These are phyloP conservation scores for Dendrophyllia cribrosa DNA, from an alignment of 64 coral and sea anemone species.

Conservation along the genomic window DNA sequence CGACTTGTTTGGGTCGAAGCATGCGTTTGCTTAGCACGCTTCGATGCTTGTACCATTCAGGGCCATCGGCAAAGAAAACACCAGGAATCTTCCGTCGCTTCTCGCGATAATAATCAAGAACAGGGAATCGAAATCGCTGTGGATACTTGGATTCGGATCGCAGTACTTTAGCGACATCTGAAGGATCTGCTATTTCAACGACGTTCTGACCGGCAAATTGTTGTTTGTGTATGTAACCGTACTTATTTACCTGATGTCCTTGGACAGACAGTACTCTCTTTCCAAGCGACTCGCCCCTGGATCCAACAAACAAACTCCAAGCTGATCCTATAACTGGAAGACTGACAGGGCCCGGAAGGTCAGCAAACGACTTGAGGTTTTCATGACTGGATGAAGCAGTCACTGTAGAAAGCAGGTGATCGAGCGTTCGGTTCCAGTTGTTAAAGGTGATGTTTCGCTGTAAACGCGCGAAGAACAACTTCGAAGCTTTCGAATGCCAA, in stretches of 20 bases:
- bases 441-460: background rate
- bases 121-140: constrained; percentile 40
- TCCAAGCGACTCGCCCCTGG: constrained; percentile 21
- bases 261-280: constrained; percentile 41
- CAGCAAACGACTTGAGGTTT: constrained; percentile 36
- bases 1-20: constrained; percentile 63
- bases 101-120: constrained; percentile 63
- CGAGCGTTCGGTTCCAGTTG: background rate
- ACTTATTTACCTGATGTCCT: constrained; percentile 29
- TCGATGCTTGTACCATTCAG: constrained; percentile 65
- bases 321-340: constrained; percentile 48
- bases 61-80: constrained; percentile 70
- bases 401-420: background rate
- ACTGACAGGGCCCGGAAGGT: constrained; percentile 49
- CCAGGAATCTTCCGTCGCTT: constrained; percentile 36
- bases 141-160: constrained; percentile 77
- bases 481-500: background rate
- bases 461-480: background rate
- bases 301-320: background rate
- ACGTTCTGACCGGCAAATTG: background rate
- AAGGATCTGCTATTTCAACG: constrained; percentile 41
- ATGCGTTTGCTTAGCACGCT: constrained; percentile 71
- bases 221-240: constrained; percentile 30
- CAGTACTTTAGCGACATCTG: constrained; percentile 36
- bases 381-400: background rate